These are phyloP conservation scores for Nasonia giraulti DNA, from an alignment of 1,140 invertebrate species.

Conservation along the genomic window DNA sequence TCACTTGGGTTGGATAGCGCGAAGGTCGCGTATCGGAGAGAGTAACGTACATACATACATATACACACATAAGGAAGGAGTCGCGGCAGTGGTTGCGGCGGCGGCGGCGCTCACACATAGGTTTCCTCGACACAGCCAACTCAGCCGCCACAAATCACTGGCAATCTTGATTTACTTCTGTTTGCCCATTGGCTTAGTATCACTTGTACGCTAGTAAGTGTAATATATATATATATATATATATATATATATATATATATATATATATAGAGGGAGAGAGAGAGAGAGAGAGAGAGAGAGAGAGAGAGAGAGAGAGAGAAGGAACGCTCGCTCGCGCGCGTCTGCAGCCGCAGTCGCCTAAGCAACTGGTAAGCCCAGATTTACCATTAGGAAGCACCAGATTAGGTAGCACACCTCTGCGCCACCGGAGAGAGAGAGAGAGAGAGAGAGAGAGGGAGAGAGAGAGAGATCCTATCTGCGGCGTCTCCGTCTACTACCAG, in stretches of 20 bases:
- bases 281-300: constrained; percentile 43
- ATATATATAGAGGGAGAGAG: constrained; percentile 7
- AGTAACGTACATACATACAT: constrained; percentile 13
- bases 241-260: too few relatives aligned
- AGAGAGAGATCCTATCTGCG: constrained; percentile 53
- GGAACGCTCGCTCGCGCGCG: not conserved
- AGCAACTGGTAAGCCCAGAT: constrained; percentile 61
- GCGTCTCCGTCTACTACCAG: not conserved
- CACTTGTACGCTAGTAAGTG: constrained; percentile 61
- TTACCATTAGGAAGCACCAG: constrained; percentile 65
- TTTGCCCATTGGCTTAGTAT: constrained; percentile 69
- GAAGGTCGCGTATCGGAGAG: too few relatives aligned
- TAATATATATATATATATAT: too few relatives aligned
- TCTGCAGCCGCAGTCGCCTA: constrained; percentile 53
- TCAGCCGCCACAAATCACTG: constrained; percentile 67
- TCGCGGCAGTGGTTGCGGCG: not conserved
- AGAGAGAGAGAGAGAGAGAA: not conserved
- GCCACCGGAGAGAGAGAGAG: not conserved
- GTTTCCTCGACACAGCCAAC: constrained; percentile 19
- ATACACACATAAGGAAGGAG: not conserved
- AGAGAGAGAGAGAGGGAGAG: constrained; percentile 19
- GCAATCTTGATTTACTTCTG: constrained; percentile 72
- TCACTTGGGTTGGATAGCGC: too few relatives aligned
- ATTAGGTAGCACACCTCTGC: constrained; percentile 58
- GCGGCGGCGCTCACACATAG: not conserved